Evolutionary conservation across 2,113 vertebrate genomes (phyloP), one percentile per base, ranked within the genome.

Genomic region (Rhegmatorhina hoffmannsi): DNA sequence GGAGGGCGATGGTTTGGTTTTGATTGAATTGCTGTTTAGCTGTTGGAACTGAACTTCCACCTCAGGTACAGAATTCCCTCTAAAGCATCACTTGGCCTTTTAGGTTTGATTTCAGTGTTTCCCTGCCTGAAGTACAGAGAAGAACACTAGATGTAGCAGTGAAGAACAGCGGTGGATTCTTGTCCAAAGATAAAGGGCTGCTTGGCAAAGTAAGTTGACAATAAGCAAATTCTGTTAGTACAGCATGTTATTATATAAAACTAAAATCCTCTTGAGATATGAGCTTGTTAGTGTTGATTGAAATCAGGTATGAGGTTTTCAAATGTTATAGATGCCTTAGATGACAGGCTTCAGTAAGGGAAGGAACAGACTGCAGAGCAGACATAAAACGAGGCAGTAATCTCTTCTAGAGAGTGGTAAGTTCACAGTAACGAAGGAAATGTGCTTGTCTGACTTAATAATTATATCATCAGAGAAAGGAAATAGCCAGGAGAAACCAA

Each of bases 121-220:
- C 99, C 5, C 84, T 98, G 17, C 98, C 98, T 46, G 99, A 99
- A 89, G 98, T 99, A 44, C 98, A 98, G 95, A 98, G 98, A 82
- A 98, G 99, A 86, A 99, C 98, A 6, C 97, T 99, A 95, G 99
- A 99, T 46, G 99, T 99, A 16, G 99, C 99, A 0, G 99, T 99
- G 90, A 99, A 99, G 98, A 99, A 99, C 94, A 98, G 99, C 9
- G 99, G 99, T 7, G 98, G 99, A 58, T 98, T 99, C 95, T 96
- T 99, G 90, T 99, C 99, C 96, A 99, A 99, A 98, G 98, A 99
- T 97, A 99, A 99, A 97, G 99, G 99, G 59, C 98, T 99, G 53
- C 99, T 99, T 84, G 99, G 99, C 97, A 99, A 99, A 98, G 99
- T 99, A 94, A 96, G 97, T 95, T 69, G 50, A 59, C 20, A 50